Evolutionary conservation across 2,797 vertebrate species (phyloP), one percentile per base, ranked within the genome.

Genomic region (Myotis pilosus): DNA sequence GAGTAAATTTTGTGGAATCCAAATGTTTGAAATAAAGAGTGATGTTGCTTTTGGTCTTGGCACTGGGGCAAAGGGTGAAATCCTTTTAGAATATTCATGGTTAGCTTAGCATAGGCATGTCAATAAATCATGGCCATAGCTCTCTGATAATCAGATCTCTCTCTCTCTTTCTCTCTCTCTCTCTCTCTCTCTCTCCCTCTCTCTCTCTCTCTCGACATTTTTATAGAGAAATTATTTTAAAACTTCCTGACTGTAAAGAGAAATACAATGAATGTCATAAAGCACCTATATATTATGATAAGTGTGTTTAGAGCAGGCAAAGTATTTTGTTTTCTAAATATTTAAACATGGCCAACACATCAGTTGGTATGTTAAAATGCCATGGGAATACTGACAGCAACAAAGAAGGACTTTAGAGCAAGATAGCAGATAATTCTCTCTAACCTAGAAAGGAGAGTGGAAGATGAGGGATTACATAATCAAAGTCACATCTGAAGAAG

Each of bases 251-350:
- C 75, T 88, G 0, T 84, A 38, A 55, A 72, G 53, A 93, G 72
- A 94, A 88, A 87, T 85, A 64, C 33, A 12, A 68, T 41, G 66
- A 91, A 44, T 55, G 38, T 69, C 38, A 44, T 28, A 82, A 91
- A 91, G 62, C 74, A 92, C 30, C 64, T 80, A 51, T 64, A 55
- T 89, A 82, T 78, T 84, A 69, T 78, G 38, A 20, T 57, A 87
- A 85, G 9, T 91, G 23, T 80, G 28, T 83, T 64, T 92, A 60
- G 64, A 94, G 38, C 87, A 92, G 62, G 55, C 53, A 78, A 78
- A 51, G 10, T 64, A 53, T 85, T 94, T 93, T 83, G 89, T 94
- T 94, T 94, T 86, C 69, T 94, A 92, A 94, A 86, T 94, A 96
- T 95, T 96, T 90, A 76, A 95, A 88, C 13, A 80, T 25, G 33